These are phyloP conservation scores for Synodontis membranacea DNA, from an alignment of 2,113 vertebrate genomes.

Conservation along the genomic window DNA sequence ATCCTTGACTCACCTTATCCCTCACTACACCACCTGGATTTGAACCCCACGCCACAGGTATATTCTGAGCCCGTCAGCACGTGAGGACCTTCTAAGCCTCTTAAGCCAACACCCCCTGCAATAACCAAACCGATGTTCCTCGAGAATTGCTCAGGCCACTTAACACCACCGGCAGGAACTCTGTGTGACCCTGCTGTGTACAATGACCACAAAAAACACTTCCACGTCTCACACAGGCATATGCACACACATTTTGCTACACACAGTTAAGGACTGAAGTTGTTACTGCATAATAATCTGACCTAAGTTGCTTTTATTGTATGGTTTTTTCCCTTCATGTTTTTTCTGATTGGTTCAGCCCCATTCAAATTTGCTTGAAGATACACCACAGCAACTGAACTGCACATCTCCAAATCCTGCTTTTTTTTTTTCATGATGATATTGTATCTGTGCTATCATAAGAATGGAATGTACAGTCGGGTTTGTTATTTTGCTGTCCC, in stretches of 20 bases:
- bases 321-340: too few relatives aligned
- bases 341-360: not conserved
- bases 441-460: not conserved
- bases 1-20: slow-evolving; percentile 1
- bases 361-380: not conserved
- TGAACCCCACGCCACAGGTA: not conserved
- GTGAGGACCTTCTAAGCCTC: slow-evolving; percentile 21
- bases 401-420: not conserved
- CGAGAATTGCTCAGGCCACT: slow-evolving; percentile 28
- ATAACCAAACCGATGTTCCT: slow-evolving; percentile 1
- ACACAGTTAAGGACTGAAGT: not conserved
- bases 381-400: not conserved
- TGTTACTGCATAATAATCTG: not conserved
- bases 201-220: not conserved
- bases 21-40: not conserved
- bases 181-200: slow-evolving; percentile 11
- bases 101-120: slow-evolving; percentile 24
- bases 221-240: not conserved
- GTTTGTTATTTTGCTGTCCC: not conserved
- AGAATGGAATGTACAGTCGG: too few relatives aligned
- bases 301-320: not conserved
- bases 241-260: not conserved
- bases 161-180: slow-evolving; percentile 22
- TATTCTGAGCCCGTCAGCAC: not conserved
- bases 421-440: not conserved